phyloP scores from a whole-genome alignment of 2,797 vertebrate species.

The Spinus olivaceus region DNA sequence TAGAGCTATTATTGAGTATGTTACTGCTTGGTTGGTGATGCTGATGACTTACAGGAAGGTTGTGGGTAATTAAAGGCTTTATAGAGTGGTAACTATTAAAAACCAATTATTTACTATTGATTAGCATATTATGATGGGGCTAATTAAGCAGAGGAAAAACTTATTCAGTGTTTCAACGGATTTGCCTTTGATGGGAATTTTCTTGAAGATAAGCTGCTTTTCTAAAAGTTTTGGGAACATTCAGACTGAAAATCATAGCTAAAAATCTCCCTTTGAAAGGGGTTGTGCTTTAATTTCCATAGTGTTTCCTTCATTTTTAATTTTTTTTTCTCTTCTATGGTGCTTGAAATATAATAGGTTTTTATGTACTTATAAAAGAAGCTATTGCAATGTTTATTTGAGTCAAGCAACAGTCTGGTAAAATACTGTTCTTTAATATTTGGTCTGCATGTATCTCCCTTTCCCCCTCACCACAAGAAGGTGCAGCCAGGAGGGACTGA shows the following conservation, averaged over 20 bases:
- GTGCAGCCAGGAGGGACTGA: neutral
- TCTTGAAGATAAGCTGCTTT: neutral
- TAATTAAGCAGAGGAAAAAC: neutral
- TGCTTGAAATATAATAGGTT: neutral
- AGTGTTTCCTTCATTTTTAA: neutral
- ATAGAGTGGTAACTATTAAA: neutral
- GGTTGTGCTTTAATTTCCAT: neutral
- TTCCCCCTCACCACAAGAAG: neutral
- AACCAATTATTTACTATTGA: slow-evolving; percentile 5
- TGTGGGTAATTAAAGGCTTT: neutral
- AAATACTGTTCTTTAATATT: neutral
- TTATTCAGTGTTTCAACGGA: neutral
- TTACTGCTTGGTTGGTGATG: neutral
- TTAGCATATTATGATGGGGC: neutral
- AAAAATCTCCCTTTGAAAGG: neutral
- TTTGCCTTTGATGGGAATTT: neutral
- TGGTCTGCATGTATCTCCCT: neutral
- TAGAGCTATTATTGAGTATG: neutral
- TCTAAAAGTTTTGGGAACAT: neutral
- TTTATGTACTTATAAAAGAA: neutral
- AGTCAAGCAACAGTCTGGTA: neutral
- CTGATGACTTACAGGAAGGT: neutral
- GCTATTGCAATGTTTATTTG: neutral
- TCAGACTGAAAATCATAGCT: neutral
- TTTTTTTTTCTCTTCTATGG: neutral